phyloP scores from a whole-genome alignment of 1,140 invertebrate genomes.

The Sarcophaga bullata region DNA sequence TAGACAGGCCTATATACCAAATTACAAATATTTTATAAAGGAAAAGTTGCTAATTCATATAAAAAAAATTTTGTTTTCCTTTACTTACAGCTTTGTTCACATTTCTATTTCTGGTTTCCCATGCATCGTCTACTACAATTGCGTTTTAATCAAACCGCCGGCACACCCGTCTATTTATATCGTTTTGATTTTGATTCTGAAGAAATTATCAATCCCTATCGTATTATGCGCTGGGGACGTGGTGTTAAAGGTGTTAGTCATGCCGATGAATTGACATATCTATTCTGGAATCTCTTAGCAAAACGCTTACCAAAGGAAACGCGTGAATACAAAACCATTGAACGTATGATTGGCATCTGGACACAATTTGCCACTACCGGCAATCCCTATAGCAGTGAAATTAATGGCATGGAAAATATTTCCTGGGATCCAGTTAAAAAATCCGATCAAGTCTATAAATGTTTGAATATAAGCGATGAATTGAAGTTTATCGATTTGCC shows the following conservation, averaged over 20 bases:
- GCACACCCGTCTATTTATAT: constrained; percentile 66
- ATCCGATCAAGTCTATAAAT: constrained; percentile 56
- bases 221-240: constrained; percentile 63
- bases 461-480: constrained; percentile 66
- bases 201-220: constrained; percentile 53
- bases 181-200: constrained; percentile 66
- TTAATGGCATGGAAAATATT: constrained; percentile 57
- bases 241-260: constrained; percentile 68
- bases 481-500: constrained; percentile 64
- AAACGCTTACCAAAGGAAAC: constrained; percentile 61
- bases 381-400: constrained; percentile 57
- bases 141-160: constrained; percentile 56
- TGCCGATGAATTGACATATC: constrained; percentile 73
- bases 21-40: neutral
- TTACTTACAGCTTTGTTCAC: constrained; percentile 54
- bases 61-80: neutral
- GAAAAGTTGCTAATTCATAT: neutral
- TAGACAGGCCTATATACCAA: neutral
- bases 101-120: constrained; percentile 62
- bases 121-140: constrained; percentile 61
- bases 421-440: constrained; percentile 58
- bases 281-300: constrained; percentile 68
- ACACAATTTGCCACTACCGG: constrained; percentile 66
- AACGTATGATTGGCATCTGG: constrained; percentile 64
- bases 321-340: constrained; percentile 62